phyloP scores from a whole-genome alignment of 1,140 invertebrate species.

The Delia radicum region DNA sequence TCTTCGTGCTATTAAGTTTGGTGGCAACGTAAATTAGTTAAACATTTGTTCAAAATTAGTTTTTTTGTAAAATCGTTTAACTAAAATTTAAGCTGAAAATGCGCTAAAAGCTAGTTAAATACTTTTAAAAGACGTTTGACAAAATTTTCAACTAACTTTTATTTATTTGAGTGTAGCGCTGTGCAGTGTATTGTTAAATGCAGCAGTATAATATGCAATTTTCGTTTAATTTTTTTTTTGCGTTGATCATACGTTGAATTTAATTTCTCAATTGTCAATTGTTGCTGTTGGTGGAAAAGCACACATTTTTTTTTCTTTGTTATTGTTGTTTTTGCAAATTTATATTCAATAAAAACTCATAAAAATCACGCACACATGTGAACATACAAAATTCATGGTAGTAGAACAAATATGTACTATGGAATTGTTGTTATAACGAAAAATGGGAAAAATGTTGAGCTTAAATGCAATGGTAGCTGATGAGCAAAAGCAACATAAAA shows the following conservation, averaged over 20 bases:
- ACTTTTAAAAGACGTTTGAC: neutral
- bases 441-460: neutral
- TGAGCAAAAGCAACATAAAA: neutral
- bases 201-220: neutral
- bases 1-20: too few relatives aligned
- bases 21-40: too few relatives aligned
- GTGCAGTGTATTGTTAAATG: neutral
- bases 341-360: slow-evolving; percentile 5
- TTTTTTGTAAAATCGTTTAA: too few relatives aligned
- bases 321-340: neutral
- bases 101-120: neutral
- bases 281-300: neutral
- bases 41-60: too few relatives aligned
- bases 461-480: neutral
- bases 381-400: neutral
- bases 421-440: neutral
- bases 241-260: neutral
- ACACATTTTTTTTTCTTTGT: neutral
- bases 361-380: neutral
- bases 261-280: slow-evolving; percentile 5
- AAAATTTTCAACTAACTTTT: too few relatives aligned
- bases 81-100: too few relatives aligned
- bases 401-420: neutral
- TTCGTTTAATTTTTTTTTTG: neutral
- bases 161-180: too few relatives aligned